Base-by-base conservation (phyloP, 2,888 invertebrate species). In the Pseudococcus viburni region DNA sequence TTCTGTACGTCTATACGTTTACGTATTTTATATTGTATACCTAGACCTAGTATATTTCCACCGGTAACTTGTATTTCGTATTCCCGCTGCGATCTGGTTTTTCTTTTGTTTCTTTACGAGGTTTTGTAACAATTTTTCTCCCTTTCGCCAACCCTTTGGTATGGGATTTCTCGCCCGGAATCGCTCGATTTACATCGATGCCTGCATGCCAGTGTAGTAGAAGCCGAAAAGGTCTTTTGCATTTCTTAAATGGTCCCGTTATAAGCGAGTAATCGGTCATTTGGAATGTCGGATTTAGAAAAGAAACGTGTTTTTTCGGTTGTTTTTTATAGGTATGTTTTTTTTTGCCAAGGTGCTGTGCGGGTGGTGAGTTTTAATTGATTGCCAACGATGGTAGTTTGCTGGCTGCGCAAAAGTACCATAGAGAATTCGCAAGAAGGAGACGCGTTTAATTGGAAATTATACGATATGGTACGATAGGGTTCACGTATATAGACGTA, bases 371-470 rank as follows among this genome's bases (percentile, higher is more conserved):
- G 19, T 59, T 59, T 73, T 73, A 73, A 73, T 73, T 73, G 68
- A 73, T 73, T 73, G 33, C 68, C 68, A 2, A 73, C 68, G 33
- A 73, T 33, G 19, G 7, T 59, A 73, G 33, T 26, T 73, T 3
- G 64, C 64, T 73, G 33, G 59, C 59, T 59, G 19, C 12, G 59
- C 19, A 59, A 59, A 73, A 73, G 68, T 73, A 73, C 68, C 33
- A 11, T 26, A 73, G 68, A 22, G 68, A 26, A 33, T 73, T 73
- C 11, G 68, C 22, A 73, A 73, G 3, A 73, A 22, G n/a, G 26
- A 73, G 26, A 33, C 22, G 68, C 12, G 68, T 73, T 73, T 73
- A 73, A 73, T 73, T 73, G 68, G 68, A 73, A 73, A 73, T 59
- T 59, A 59, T 59, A 59, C 59, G 59, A 59, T 59, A 59, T 33